phyloP scores from a whole-genome alignment of 2,113 vertebrate species.

The Hassar affinis region DNA sequence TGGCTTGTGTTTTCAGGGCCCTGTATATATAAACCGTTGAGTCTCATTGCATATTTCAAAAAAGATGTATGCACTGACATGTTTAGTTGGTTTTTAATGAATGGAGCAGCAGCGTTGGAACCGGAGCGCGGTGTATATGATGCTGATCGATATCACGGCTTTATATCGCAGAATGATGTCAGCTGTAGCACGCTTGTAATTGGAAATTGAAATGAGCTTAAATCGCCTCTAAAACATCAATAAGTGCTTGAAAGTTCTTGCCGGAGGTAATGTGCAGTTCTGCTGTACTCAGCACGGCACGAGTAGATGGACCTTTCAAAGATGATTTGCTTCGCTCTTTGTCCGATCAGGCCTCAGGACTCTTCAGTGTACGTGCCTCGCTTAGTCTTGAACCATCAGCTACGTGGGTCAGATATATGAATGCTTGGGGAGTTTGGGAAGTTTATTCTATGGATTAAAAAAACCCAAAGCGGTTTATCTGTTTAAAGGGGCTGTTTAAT shows the following conservation, averaged over 20 bases:
- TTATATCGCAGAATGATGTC: constrained; percentile 46
- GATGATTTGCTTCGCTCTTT: constrained; percentile 60
- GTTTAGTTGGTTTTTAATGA: constrained; percentile 46
- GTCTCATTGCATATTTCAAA: constrained; percentile 11
- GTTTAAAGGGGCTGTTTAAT: no score
- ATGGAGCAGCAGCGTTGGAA: not conserved
- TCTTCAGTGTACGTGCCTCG: not conserved
- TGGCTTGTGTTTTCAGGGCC: not conserved
- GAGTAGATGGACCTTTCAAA: constrained; percentile 63
- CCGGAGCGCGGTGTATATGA: not conserved
- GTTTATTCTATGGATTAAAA: not conserved
- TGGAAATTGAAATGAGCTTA: constrained; percentile 61
- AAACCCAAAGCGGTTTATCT: not conserved
- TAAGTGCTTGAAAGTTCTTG: constrained; percentile 59
- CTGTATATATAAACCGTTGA: not conserved
- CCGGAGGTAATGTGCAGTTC: constrained; percentile 49
- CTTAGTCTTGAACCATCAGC: not conserved
- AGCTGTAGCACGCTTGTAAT: constrained; percentile 56
- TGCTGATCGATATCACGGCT: constrained; percentile 41
- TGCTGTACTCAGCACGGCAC: constrained; percentile 63
- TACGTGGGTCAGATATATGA: not conserved
- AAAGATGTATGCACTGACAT: constrained; percentile 28
- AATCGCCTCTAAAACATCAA: constrained; percentile 62
- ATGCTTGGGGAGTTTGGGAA: not conserved
- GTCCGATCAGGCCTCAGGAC: constrained; percentile 34